A percentile compares a stretch with the other conserved stretches of the same genome.
Evolutionary conservation across 2,797 vertebrate species (phyloP).

Genomic region (Semaprochilodus insignis): DNA sequence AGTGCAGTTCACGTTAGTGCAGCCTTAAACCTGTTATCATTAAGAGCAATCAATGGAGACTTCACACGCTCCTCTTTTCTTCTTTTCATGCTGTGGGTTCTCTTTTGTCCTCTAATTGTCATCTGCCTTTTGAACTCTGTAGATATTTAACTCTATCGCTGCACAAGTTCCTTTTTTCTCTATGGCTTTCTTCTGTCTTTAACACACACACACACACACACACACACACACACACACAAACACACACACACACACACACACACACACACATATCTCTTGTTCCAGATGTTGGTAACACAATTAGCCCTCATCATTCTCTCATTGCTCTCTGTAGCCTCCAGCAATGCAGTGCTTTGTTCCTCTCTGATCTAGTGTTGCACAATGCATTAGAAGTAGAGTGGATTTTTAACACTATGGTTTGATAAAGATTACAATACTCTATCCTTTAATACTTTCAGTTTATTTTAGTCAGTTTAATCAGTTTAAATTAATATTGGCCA

Average conservation of each 20-base stretch:
- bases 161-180: too few relatives aligned
- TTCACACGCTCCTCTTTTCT: background rate
- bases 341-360: background rate
- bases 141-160: background rate
- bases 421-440: too few relatives aligned
- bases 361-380: background rate
- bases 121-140: background rate
- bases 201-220: too few relatives aligned
- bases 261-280: too few relatives aligned
- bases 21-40: constrained; percentile 24
- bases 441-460: too few relatives aligned
- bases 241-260: too few relatives aligned
- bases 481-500: too few relatives aligned
- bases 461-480: too few relatives aligned
- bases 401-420: background rate
- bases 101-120: background rate
- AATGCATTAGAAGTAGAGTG: background rate
- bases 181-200: background rate
- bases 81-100: background rate
- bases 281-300: constrained; percentile 2
- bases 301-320: constrained; percentile 1
- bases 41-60: constrained; percentile 23
- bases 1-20: background rate
- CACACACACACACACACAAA: too few relatives aligned
- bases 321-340: background rate